These are phyloP conservation scores for Chalcosyrphus nemorum DNA, from an alignment of 2,888 invertebrate species.

Conservation along the genomic window DNA sequence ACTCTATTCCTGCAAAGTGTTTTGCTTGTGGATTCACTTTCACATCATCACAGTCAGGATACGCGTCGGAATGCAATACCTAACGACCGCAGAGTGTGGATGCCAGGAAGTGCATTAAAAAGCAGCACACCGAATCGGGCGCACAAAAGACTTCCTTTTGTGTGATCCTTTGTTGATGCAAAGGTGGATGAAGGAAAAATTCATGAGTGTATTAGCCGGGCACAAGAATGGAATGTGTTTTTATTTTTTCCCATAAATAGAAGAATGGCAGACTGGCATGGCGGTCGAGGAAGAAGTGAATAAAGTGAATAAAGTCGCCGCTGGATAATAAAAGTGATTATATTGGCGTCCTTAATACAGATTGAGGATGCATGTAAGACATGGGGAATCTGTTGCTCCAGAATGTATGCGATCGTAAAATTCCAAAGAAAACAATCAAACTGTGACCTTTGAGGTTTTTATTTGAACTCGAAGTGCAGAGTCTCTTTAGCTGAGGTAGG, in stretches of 20 bases:
- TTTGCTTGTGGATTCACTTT: slow-evolving; percentile 26
- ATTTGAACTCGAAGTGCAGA: background rate
- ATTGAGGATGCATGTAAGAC: slow-evolving; percentile 5
- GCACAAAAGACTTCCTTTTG: background rate
- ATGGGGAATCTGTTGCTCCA: slow-evolving; percentile 14
- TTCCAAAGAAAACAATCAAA: background rate
- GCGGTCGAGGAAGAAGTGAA: too few species aligned
- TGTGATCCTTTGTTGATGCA: slow-evolving; percentile 5
- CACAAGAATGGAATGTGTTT: slow-evolving; percentile 27
- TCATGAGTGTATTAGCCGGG: slow-evolving; percentile 59
- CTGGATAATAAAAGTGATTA: slow-evolving; percentile 41
- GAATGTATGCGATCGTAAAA: slow-evolving; percentile 1
- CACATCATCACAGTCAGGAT: slow-evolving; percentile 1
- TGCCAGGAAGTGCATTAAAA: slow-evolving; percentile 35
- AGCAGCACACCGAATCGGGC: slow-evolving; percentile 1
- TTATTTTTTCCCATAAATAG: slow-evolving; percentile 29
- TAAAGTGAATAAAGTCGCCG: slow-evolving; percentile 21
- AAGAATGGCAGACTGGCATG: background rate
- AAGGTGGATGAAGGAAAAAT: slow-evolving; percentile 50
- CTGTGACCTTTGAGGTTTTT: slow-evolving; percentile 9
- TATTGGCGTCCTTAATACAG: slow-evolving; percentile 15
- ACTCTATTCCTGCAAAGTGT: background rate
- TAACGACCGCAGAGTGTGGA: slow-evolving; percentile 30
- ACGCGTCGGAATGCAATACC: slow-evolving; percentile 41
- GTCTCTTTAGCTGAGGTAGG: background rate